Conservation (phyloP, 2,888 invertebrate species). For the Limnephilus auricula region DNA sequence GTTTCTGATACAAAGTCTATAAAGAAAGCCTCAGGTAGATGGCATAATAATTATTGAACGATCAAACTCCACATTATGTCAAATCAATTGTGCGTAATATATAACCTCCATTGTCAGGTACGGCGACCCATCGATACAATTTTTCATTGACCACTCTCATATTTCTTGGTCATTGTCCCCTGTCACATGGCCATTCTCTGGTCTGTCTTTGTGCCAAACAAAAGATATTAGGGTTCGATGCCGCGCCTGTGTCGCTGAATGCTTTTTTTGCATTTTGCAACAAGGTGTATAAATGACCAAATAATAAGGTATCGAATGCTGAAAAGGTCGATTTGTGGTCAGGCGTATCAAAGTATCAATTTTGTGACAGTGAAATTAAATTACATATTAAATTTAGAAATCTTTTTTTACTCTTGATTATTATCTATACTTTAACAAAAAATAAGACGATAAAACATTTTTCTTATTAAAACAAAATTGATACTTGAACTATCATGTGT, state of each 20-base stretch:
- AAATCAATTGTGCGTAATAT: slow-evolving; percentile 21
- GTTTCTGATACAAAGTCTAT: background rate
- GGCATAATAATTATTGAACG: background rate
- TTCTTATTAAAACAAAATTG: too few species aligned
- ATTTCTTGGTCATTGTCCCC: slow-evolving; percentile 41
- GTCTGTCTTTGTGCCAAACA: slow-evolving; percentile 49
- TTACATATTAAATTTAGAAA: background rate
- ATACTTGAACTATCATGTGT: background rate
- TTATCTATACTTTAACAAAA: too few species aligned
- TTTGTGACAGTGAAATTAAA: background rate
- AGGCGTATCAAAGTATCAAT: background rate
- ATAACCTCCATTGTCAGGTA: slow-evolving; percentile 6
- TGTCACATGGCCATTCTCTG: slow-evolving; percentile 39
- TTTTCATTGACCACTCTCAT: slow-evolving; percentile 27
- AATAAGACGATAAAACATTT: too few species aligned
- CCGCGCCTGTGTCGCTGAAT: slow-evolving; percentile 32
- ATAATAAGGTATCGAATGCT: background rate
- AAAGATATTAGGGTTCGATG: slow-evolving; percentile 51
- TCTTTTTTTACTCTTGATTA: background rate
- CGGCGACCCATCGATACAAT: background rate
- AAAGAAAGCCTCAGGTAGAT: background rate
- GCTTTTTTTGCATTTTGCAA: slow-evolving; percentile 27
- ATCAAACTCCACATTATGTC: background rate
- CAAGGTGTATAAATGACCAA: slow-evolving; percentile 22
- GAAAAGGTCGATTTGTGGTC: slow-evolving; percentile 19